Base-by-base conservation (phyloP, 2,888 invertebrate species). In the Agrochola macilenta region DNA sequence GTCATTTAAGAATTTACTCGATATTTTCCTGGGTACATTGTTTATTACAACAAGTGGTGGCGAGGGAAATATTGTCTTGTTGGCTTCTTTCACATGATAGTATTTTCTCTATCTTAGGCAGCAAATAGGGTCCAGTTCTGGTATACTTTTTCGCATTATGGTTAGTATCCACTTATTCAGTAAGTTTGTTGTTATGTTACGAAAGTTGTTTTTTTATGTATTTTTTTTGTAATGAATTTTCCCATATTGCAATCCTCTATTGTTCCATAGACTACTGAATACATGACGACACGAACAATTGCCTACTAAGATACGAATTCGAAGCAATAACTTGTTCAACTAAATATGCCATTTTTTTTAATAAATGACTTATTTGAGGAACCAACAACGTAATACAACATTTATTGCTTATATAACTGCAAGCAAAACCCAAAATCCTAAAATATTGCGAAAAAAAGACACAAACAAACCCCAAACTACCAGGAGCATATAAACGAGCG, bases 1-100 rank as follows among this genome's bases (percentile, higher is more conserved):
- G 73, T 76, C 70, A 63, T 86, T 70, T 65, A 49, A 74, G 70
- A 72, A 86, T n/a, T 12, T 23, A 14, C 12, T 39, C n/a, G 23
- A 78, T 83, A 71, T 74, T 73, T 82, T 86, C 46, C 49, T 73
- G 66, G 39, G 57, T 49, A 70, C 49, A 17, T 66, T 70, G 78
- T 78, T 68, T 70, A 58, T 63, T 17, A 70, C 49, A 82, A 73
- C 69, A 61, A 57, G 54, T 73, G 78, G 61, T 46, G 23, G 35
- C n/a, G 64, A 54, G 58, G 72, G 61, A 49, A 61, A 74, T 70
- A 70, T 75, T 69, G 12, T 60, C 20, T 12, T 63, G 68, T 64
- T 74, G 46, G n/a, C 57, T 43, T 71, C 26, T 39, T 57, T 26
- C 30, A 63, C 23, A 14, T n/a, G 58, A 20, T 68, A 35, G 23